These are phyloP conservation scores for Campopleginae sp. DNA, from an alignment of 2,888 invertebrate species.

Conservation along the genomic window DNA sequence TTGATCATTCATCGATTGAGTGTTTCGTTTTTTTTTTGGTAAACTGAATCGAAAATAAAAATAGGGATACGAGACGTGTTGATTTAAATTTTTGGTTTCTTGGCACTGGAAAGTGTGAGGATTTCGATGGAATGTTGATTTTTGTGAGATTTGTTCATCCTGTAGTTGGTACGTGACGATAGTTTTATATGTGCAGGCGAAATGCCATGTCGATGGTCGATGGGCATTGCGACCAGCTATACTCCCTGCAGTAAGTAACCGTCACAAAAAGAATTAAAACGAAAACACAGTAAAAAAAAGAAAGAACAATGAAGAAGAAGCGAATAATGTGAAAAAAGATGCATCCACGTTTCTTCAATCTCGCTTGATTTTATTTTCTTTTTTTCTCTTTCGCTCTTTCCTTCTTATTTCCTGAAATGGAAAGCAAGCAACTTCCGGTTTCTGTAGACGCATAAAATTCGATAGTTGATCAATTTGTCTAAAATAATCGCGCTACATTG, in stretches of 20 bases:
- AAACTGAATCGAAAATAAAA: neutral
- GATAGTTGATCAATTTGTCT: neutral
- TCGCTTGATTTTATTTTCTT: constrained; percentile 39
- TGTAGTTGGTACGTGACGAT: constrained; percentile 75
- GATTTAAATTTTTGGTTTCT: constrained; percentile 4
- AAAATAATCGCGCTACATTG: constrained; percentile 8
- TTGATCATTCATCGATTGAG: neutral
- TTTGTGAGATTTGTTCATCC: constrained; percentile 30
- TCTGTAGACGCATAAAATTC: constrained; percentile 3
- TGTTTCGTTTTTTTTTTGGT: neutral
- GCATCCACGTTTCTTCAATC: constrained; percentile 53
- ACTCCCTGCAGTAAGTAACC: constrained; percentile 84
- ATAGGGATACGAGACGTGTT: neutral
- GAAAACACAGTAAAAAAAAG: neutral
- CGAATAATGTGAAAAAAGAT: constrained; percentile 21
- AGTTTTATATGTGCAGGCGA: constrained; percentile 84
- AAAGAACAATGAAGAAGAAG: constrained; percentile 18
- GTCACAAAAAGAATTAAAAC: constrained; percentile 65
- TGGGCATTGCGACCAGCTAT: constrained; percentile 84
- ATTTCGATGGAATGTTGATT: constrained; percentile 16
- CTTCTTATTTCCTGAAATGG: neutral
- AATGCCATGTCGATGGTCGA: constrained; percentile 84
- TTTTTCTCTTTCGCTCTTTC: neutral
- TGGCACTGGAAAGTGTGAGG: neutral
- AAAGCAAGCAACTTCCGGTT: neutral